Percentiles rank a stretch among this genome's conserved stretches.
These are phyloP conservation scores for Cynocephalus volans DNA, from an alignment of 2,113 vertebrate species.

Conservation along the genomic window DNA sequence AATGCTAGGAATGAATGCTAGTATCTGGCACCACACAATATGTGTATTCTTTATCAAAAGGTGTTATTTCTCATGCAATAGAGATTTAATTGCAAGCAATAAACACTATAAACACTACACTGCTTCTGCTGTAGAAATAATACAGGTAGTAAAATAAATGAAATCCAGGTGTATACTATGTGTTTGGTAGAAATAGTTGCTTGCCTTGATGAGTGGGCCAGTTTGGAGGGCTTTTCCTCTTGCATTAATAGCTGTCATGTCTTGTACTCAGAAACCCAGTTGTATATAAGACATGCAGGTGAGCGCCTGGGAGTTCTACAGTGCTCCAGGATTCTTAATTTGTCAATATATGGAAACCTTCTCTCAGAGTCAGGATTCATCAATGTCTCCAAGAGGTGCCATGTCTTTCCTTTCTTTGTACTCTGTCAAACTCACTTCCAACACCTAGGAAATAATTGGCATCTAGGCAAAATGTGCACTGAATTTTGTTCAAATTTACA, in stretches of 20 bases:
- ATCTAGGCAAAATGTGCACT: not conserved
- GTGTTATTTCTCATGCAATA: slow-evolving; percentile 6
- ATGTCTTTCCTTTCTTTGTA: not conserved
- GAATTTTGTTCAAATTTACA: not conserved
- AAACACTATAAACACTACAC: not conserved
- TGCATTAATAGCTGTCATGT: not conserved
- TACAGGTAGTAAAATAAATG: not conserved
- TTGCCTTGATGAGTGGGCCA: not conserved
- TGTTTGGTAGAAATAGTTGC: not conserved
- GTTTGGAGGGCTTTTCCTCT: not conserved
- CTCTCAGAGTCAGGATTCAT: not conserved
- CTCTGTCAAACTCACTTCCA: not conserved
- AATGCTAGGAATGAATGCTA: not conserved
- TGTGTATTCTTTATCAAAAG: slow-evolving; percentile 3
- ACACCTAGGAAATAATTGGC: not conserved
- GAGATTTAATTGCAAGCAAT: not conserved
- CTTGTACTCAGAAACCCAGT: not conserved
- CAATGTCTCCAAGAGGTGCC: not conserved
- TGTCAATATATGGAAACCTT: not conserved
- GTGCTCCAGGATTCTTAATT: not conserved
- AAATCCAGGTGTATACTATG: not conserved
- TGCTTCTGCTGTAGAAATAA: not conserved
- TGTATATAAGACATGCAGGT: not conserved
- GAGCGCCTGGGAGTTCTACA: rapidly evolving
- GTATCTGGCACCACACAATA: not conserved